Percentiles rank a stretch among this genome's conserved stretches.
phyloP scores from a whole-genome alignment of 2,113 vertebrate species.

The Phaetusa simplex region DNA sequence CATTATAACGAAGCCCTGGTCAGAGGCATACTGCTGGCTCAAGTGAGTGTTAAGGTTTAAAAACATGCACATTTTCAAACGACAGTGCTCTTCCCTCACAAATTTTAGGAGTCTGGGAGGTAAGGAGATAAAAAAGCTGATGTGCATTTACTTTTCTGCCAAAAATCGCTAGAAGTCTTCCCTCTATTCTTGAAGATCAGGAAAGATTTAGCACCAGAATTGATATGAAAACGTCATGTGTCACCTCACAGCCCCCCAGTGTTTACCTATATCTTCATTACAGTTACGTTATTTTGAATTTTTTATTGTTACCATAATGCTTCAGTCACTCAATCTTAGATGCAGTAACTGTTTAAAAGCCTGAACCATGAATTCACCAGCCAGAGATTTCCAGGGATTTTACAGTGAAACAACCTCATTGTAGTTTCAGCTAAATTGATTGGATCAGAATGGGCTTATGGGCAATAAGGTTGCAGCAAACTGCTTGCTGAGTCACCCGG shows the following conservation, averaged over 20 bases:
- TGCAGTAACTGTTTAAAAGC: not conserved
- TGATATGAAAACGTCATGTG: not conserved
- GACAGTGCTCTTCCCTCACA: not conserved
- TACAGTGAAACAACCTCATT: not conserved
- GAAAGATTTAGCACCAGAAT: not conserved
- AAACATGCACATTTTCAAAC: not conserved
- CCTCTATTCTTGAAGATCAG: not conserved
- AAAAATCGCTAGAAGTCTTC: not conserved
- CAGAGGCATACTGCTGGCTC: not conserved
- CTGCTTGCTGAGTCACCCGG: not conserved
- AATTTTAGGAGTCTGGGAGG: not conserved
- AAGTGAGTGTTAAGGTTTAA: not conserved
- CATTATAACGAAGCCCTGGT: fast-evolving
- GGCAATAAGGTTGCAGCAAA: not conserved
- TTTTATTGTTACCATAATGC: not conserved
- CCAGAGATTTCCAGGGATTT: not conserved
- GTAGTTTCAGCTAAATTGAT: not conserved
- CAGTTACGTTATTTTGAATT: not conserved
- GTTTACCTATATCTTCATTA: not conserved
- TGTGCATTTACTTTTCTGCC: not conserved
- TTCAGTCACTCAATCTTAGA: not conserved
- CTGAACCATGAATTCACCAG: not conserved
- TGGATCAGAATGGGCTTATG: not conserved
- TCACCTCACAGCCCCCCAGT: not conserved
- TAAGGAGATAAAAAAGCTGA: not conserved